Conservation (phyloP, 1,140 invertebrate species). For the Ylistrum balloti region DNA sequence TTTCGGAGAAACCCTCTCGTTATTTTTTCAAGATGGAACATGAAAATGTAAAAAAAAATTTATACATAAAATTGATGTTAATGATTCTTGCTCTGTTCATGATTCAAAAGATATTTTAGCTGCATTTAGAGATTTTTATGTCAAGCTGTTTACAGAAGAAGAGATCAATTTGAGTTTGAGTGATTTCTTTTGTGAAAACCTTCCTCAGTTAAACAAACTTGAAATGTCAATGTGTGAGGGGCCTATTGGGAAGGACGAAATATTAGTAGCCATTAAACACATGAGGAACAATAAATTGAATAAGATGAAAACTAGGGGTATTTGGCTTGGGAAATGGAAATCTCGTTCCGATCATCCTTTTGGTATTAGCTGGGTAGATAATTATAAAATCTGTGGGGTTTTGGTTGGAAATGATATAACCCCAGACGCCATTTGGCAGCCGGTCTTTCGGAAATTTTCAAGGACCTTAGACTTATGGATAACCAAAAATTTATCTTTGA, state of each 20-base stretch:
- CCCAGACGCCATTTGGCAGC: slow-evolving; percentile 60
- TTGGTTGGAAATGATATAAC: too few relatives aligned
- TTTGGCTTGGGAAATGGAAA: too few relatives aligned
- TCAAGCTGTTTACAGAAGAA: slow-evolving; percentile 62
- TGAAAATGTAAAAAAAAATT: slow-evolving; percentile 52
- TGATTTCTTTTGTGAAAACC: too few relatives aligned
- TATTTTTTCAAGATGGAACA: slow-evolving; percentile 63
- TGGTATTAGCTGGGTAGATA: slow-evolving; percentile 65
- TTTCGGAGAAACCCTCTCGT: slow-evolving; percentile 57
- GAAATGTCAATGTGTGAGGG: too few relatives aligned
- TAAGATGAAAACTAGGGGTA: slow-evolving; percentile 63
- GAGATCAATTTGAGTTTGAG: slow-evolving; percentile 17
- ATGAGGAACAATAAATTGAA: slow-evolving; percentile 54
- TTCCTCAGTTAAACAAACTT: too few relatives aligned
- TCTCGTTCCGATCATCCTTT: too few relatives aligned
- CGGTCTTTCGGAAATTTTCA: too few relatives aligned
- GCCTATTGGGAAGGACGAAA: too few relatives aligned
- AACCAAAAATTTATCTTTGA: slow-evolving; percentile 58
- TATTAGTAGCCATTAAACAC: too few relatives aligned
- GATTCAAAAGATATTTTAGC: slow-evolving; percentile 55
- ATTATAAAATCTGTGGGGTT: slow-evolving; percentile 63
- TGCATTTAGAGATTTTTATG: slow-evolving; percentile 63
- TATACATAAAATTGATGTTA: slow-evolving; percentile 46
- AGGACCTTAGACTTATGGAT: too few relatives aligned
- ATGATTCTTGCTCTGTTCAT: slow-evolving; percentile 36